These are phyloP conservation scores for Anguilla rostrata DNA, from an alignment of 2,113 vertebrate genomes.

Conservation along the genomic window DNA sequence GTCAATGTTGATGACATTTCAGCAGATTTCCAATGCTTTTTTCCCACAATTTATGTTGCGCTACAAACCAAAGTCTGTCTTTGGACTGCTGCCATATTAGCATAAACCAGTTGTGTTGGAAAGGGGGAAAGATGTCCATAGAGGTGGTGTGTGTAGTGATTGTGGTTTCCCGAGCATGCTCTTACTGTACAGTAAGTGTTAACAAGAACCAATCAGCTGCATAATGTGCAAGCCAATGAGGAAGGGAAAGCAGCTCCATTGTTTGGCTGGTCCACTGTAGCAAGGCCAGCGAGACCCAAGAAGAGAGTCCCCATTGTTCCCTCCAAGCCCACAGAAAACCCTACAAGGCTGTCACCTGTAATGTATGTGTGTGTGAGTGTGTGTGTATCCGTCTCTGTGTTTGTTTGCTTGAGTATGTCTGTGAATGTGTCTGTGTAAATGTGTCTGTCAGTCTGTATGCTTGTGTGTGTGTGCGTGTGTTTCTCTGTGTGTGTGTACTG, in stretches of 20 bases:
- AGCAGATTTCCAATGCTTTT: too few species aligned
- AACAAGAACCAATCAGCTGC: slow-evolving; percentile 24
- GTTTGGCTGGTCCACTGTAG: slow-evolving; percentile 18
- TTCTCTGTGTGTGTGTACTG: too few species aligned
- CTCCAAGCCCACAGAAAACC: slow-evolving; percentile 2
- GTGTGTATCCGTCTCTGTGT: neutral
- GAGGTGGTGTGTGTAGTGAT: neutral
- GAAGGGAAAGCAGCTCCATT: slow-evolving; percentile 33
- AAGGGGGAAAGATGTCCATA: neutral
- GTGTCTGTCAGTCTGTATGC: too few species aligned
- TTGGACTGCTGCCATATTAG: neutral
- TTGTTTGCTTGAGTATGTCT: neutral
- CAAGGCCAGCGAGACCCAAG: neutral
- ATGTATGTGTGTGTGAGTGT: neutral
- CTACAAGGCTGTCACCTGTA: slow-evolving; percentile 30
- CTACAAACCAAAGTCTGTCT: neutral
- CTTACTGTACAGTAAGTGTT: neutral
- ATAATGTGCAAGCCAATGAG: slow-evolving; percentile 1
- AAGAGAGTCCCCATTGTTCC: slow-evolving; percentile 34
- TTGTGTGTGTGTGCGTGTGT: too few species aligned
- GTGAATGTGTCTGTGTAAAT: neutral
- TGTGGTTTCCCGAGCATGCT: neutral
- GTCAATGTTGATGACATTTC: too few species aligned
- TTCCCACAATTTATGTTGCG: neutral
- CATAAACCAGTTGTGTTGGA: neutral